Evolutionary conservation across 2,888 invertebrate species (phyloP).

Genomic region (Plagiodera versicolora): DNA sequence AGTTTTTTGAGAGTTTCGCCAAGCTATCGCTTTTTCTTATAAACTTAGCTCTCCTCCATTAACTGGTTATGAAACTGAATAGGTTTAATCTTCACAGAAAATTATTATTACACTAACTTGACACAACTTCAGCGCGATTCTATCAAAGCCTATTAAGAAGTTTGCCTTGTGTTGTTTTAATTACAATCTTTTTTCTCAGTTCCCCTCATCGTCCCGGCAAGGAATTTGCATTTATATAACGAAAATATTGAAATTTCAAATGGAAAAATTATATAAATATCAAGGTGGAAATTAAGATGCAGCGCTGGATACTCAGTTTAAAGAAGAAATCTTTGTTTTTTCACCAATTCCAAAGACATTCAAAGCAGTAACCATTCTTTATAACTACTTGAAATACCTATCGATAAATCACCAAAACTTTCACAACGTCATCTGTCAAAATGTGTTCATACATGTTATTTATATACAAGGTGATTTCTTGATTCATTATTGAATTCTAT

Average conservation of each 20-base stretch:
- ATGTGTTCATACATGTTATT: too few species aligned
- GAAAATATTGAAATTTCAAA: background rate
- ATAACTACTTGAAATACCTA: too few species aligned
- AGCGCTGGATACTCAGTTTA: background rate
- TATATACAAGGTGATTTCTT: too few species aligned
- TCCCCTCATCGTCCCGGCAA: background rate
- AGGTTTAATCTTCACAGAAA: background rate
- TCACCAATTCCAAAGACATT: background rate
- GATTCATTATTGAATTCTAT: too few species aligned
- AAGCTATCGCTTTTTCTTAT: background rate
- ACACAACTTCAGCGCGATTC: background rate
- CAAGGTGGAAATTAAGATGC: background rate
- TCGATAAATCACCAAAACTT: too few species aligned
- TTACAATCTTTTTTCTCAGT: background rate
- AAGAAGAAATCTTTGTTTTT: too few species aligned
- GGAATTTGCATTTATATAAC: constrained; percentile 1
- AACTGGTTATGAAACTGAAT: background rate
- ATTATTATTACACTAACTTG: background rate
- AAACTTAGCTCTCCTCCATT: background rate
- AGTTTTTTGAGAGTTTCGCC: background rate
- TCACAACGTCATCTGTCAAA: too few species aligned
- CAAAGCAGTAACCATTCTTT: too few species aligned
- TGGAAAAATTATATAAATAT: background rate
- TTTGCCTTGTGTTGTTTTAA: constrained; percentile 1
- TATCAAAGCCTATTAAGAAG: constrained; percentile 1